Evolutionary conservation across 2,113 vertebrate species (phyloP).

Genomic region (Microtus ochrogaster): DNA sequence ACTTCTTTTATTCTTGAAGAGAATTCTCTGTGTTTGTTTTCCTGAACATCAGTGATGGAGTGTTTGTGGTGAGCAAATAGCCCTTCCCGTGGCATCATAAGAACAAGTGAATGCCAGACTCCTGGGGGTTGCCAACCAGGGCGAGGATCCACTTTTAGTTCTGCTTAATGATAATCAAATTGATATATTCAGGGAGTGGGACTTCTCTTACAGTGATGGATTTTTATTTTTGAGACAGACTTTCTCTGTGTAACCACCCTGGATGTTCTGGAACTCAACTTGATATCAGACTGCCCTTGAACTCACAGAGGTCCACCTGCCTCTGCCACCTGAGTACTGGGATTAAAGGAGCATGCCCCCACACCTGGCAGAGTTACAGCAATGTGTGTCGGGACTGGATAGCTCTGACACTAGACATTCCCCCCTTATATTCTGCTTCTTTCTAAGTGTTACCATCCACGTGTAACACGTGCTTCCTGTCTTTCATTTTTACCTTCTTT

Average conservation of each 20-base stretch:
- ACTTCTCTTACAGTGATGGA: neutral
- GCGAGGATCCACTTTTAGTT: neutral
- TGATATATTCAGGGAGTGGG: neutral
- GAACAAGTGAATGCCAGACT: neutral
- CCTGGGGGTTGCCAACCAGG: neutral
- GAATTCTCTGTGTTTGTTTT: constrained; percentile 62
- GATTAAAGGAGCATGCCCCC: neutral
- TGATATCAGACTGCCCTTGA: neutral
- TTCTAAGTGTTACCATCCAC: neutral
- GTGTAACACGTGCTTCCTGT: neutral
- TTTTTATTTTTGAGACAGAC: neutral
- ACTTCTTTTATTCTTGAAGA: constrained; percentile 61
- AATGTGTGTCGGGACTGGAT: neutral
- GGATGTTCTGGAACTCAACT: neutral
- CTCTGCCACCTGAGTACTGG: neutral
- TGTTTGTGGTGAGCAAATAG: constrained; percentile 22
- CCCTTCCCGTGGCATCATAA: neutral
- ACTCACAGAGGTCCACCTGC: neutral
- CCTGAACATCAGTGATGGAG: neutral
- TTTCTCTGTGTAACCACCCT: neutral
- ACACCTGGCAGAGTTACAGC: neutral
- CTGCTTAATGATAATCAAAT: constrained; percentile 15
- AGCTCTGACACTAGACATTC: neutral
- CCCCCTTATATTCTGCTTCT: neutral
- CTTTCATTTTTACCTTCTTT: neutral